Base-by-base conservation (phyloP, 2,113 vertebrate species). In the Hemicordylus capensis region DNA sequence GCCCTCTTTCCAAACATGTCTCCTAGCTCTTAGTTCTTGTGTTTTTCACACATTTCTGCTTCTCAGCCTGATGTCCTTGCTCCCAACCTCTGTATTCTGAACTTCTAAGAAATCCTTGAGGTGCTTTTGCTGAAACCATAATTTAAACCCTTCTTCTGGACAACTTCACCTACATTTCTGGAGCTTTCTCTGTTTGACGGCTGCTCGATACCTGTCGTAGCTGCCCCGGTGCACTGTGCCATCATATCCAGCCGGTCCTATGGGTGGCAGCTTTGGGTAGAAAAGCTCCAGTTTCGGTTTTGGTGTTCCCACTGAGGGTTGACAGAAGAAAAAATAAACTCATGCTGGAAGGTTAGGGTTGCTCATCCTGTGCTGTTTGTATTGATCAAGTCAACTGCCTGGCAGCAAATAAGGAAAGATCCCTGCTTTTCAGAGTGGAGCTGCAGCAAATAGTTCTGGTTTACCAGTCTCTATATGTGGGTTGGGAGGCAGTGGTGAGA, bases 201-300 rank as follows among this genome's bases (percentile, higher is more conserved):
- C 94, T 84, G 94, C 90, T 1, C 85, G 91, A 90, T 96, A 96
- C 79, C 17, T 92, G 6, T 4, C 17, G n/a, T 95, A 90, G 86
- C 97, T 97, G 8, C 95, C 96, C 58, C 89, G 86, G 79, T 94
- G 90, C 64, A 89, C 70, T 0, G 73, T 90, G 37, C 89, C 84
- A 66, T 92, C 93, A 31, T 85, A 88, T 7, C 89, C 84, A 89
- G 92, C 86, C 10, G 77, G 37, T 76, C 87, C 88, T 84, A 94
- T 93, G 1, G 87, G 86, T 70, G 91, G 91, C 64, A 95, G 90
- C 89, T 90, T 94, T 4, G 56, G 85, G n/a, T 86, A 56, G 39
- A 42, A 80, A 19, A n/a, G 26, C 20, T 89, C 90, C 83, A 78
- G 67, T 89, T 89, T 70, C 5, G 51, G 80, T 3, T 67, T 1